Conservation (phyloP, 2,113 vertebrate species). For the Grammomys dolichurus region DNA sequence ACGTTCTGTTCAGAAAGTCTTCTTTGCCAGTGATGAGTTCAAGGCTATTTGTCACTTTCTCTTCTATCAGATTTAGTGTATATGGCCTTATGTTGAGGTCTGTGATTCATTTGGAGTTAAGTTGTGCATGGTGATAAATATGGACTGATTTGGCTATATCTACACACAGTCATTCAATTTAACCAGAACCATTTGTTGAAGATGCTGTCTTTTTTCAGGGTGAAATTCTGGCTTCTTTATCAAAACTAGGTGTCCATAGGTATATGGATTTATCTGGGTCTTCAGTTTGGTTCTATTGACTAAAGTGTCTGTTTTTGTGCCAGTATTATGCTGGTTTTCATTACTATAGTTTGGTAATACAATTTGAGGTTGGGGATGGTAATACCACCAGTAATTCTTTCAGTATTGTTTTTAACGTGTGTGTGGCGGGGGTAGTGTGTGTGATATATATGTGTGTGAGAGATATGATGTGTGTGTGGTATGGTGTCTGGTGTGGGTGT, state of each 20-base stretch:
- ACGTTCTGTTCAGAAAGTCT: neutral
- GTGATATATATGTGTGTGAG: too few species aligned
- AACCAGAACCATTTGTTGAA: neutral
- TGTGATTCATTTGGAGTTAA: neutral
- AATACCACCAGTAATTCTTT: neutral
- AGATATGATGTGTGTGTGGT: too few species aligned
- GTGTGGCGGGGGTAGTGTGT: neutral
- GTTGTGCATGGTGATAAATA: neutral
- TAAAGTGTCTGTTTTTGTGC: neutral
- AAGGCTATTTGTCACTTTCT: too few species aligned
- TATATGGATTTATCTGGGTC: neutral
- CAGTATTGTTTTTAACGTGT: neutral
- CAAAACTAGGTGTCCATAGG: neutral
- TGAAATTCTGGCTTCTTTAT: neutral
- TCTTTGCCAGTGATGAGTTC: neutral
- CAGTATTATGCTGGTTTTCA: neutral
- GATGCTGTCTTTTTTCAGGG: neutral
- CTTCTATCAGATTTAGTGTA: too few species aligned
- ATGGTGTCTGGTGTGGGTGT: too few species aligned
- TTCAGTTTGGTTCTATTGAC: neutral
- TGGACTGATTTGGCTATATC: neutral
- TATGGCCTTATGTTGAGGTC: neutral
- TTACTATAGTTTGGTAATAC: neutral
- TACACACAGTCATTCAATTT: neutral
- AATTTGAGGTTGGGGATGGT: neutral